phyloP scores from a whole-genome alignment of 2,888 invertebrate species.

The Cantharis rustica region DNA sequence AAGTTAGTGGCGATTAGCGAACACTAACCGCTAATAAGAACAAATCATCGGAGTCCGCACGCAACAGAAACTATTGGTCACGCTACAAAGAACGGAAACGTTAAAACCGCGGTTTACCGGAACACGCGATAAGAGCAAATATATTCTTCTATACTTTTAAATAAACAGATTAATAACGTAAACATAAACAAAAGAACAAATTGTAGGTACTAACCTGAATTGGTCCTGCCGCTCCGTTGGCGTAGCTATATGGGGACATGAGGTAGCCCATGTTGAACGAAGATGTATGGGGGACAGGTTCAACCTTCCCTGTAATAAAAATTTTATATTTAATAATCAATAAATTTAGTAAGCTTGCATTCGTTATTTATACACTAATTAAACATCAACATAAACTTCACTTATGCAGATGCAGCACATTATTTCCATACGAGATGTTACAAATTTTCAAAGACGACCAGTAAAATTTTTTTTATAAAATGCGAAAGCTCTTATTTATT shows the following conservation, averaged over 20 bases:
- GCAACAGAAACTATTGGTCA: constrained; percentile 29
- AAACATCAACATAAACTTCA: not conserved
- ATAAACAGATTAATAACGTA: constrained; percentile 14
- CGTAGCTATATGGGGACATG: constrained; percentile 87
- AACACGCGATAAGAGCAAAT: constrained; percentile 31
- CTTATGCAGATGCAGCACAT: not conserved
- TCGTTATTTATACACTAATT: not conserved
- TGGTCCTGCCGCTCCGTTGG: constrained; percentile 84
- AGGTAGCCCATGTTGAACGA: constrained; percentile 92
- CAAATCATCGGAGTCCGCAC: constrained; percentile 21
- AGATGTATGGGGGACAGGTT: constrained; percentile 77
- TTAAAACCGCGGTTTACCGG: constrained; percentile 30
- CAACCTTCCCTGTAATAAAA: constrained; percentile 73
- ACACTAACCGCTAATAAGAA: constrained; percentile 26
- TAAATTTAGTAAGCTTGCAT: not conserved
- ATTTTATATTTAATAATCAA: not conserved
- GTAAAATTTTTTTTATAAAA: too few relatives aligned
- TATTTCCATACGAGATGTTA: not conserved
- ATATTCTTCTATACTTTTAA: constrained; percentile 12
- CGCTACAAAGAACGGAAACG: constrained; percentile 27
- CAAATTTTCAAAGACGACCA: not conserved
- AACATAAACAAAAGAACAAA: constrained; percentile 1
- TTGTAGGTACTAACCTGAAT: constrained; percentile 75
- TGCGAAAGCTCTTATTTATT: too few relatives aligned
- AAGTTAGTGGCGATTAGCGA: constrained; percentile 29